phyloP scores from a whole-genome alignment of 2,113 vertebrate genomes.

The Himantopus leucocephalus region DNA sequence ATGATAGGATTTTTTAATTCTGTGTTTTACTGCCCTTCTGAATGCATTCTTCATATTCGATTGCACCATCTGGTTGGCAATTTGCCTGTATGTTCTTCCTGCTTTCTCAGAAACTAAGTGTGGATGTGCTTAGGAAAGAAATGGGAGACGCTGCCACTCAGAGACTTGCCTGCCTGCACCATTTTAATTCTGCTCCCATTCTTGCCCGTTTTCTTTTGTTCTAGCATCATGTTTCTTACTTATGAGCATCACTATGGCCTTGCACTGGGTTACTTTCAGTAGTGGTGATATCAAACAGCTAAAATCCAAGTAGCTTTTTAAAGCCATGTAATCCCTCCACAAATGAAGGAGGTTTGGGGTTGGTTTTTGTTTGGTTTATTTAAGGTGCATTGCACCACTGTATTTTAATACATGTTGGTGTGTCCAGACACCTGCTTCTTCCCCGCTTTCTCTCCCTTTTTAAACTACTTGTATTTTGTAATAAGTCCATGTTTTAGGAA shows the following conservation, averaged over 20 bases:
- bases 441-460: not conserved
- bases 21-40: not conserved
- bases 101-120: slow-evolving; percentile 15
- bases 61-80: slow-evolving; percentile 24
- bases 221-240: not conserved
- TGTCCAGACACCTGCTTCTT: not conserved
- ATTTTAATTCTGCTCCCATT: not conserved
- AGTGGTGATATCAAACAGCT: not conserved
- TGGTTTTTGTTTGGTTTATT: not conserved
- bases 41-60: not conserved
- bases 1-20: not conserved
- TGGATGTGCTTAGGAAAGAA: slow-evolving; percentile 5
- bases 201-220: not conserved
- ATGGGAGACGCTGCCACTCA: not conserved
- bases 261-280: not conserved
- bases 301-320: not conserved
- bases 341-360: not conserved
- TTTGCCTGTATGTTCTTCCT: slow-evolving; percentile 28
- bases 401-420: not conserved
- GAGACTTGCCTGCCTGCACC: not conserved
- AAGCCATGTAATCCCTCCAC: not conserved
- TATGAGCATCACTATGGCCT: not conserved
- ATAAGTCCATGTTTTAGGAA: not conserved
- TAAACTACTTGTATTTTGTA: not conserved
- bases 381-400: not conserved